Evolutionary conservation across 2,797 vertebrate genomes (phyloP), one percentile per base, ranked within the genome.

Genomic region (Cyprinodon diabolis): DNA sequence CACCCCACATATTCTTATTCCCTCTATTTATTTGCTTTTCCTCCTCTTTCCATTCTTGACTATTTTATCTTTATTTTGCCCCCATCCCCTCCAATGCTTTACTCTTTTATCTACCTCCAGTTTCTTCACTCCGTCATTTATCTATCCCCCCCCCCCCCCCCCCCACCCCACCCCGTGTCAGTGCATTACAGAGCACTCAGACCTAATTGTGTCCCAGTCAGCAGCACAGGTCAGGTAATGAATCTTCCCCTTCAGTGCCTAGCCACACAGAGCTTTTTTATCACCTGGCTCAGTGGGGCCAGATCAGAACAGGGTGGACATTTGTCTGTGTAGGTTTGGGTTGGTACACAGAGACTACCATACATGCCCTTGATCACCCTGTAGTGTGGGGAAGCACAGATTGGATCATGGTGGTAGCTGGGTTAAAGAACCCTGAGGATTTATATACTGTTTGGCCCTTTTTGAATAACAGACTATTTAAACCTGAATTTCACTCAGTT

Each of bases 151-250:
- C 25, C 25, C 1, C 25, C 54, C 70, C 81, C 25, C 25, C 1
- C 25, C 54, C 70, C 81, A n/a, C n/a, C n/a, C 25, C 25, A 30
- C 25, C 54, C 70, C 81, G 81, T 86, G 83, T 84, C 23, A 73
- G 76, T 88, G 72, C 35, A 89, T 88, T 73, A 71, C 47, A 19
- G 85, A 83, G 82, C 80, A 68, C 81, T 83, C 68, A 81, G 49
- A 80, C 76, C 85, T 81, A 68, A 80, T 74, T 86, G 86, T 75
- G 80, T 87, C 82, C 79, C 86, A 90, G 86, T 89, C 77, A 9
- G 15, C 54, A 79, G 74, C 80, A 70, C 71, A 65, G 82, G 76
- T 87, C 88, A 83, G 83, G 79, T 89, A 86, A 91, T 89, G 85
- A 86, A 84, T 92, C 81, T 79, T 8, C 65, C 80, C 67, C 21